A percentile compares a stretch with the other conserved stretches of the same genome.
Conservation (phyloP, 2,888 invertebrate genomes). For the Dione vanillae region DNA sequence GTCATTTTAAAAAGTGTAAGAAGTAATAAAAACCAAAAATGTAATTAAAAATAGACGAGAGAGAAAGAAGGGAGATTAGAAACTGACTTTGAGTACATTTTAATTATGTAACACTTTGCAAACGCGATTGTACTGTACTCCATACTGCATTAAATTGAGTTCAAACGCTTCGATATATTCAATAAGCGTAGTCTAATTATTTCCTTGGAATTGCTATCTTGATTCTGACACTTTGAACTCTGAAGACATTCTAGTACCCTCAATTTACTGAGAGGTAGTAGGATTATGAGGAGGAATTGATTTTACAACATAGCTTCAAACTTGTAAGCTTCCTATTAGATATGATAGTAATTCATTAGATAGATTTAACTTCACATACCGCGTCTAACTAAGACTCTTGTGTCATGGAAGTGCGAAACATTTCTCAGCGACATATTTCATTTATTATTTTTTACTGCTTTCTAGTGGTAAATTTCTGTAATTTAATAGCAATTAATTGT, state of each 20-base stretch:
- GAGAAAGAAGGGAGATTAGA: no score
- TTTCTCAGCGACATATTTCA: background rate
- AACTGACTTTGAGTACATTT: no score
- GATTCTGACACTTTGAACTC: slow-evolving; percentile 4
- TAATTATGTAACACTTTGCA: background rate
- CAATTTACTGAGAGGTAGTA: background rate
- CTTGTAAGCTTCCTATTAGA: slow-evolving; percentile 8
- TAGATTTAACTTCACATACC: background rate
- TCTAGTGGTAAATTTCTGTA: no score
- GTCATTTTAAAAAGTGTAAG: no score
- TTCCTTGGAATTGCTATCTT: slow-evolving; percentile 11
- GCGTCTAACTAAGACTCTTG: background rate
- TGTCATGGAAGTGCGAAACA: background rate
- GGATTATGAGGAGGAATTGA: slow-evolving; percentile 1
- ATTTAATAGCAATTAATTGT: no score
- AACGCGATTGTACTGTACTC: background rate
- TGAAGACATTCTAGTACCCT: slow-evolving; percentile 3
- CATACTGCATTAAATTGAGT: background rate
- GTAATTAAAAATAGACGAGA: no score
- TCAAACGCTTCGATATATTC: background rate
- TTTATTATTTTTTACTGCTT: no score
- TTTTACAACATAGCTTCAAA: background rate
- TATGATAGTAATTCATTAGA: slow-evolving; percentile 1
- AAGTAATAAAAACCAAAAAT: no score
- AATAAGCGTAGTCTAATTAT: background rate